phyloP scores from a whole-genome alignment of 1,140 invertebrate genomes.

The Platorchestia sp. region DNA sequence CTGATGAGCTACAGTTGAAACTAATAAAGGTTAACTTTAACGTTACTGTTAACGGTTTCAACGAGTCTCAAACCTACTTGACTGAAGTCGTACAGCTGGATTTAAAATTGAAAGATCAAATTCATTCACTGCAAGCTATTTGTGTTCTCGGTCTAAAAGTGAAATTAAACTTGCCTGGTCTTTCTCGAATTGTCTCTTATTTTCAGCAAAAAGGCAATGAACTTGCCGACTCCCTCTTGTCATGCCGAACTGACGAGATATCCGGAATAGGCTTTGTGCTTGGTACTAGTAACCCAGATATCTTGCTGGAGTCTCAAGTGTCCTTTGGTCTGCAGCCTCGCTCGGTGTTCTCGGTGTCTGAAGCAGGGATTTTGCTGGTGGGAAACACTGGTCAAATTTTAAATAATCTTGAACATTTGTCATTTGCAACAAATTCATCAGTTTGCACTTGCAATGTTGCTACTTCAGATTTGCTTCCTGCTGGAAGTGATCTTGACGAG shows the following conservation, averaged over 20 bases:
- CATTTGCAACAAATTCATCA: neutral
- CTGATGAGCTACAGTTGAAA: neutral
- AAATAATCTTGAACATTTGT: neutral
- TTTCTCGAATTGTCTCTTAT: neutral
- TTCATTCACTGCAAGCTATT: neutral
- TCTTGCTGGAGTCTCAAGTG: neutral
- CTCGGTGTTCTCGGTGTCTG: neutral
- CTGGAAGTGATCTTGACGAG: neutral
- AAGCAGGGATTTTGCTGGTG: neutral
- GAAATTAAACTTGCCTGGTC: neutral
- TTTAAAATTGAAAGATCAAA: neutral
- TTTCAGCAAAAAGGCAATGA: neutral
- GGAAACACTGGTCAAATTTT: neutral
- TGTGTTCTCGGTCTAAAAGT: neutral
- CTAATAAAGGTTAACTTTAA: neutral
- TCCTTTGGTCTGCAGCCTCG: neutral
- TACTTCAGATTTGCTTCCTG: no score
- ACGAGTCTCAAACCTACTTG: neutral
- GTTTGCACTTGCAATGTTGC: neutral
- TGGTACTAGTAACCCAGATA: neutral
- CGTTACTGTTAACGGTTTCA: neutral
- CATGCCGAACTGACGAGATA: neutral
- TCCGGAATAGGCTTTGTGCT: neutral
- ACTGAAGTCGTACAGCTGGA: neutral
- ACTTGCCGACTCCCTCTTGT: neutral